A percentile compares a stretch with the other conserved stretches of the same genome.
Conservation (phyloP, 1,140 invertebrate genomes). For the Caenorhabditis latens region DNA sequence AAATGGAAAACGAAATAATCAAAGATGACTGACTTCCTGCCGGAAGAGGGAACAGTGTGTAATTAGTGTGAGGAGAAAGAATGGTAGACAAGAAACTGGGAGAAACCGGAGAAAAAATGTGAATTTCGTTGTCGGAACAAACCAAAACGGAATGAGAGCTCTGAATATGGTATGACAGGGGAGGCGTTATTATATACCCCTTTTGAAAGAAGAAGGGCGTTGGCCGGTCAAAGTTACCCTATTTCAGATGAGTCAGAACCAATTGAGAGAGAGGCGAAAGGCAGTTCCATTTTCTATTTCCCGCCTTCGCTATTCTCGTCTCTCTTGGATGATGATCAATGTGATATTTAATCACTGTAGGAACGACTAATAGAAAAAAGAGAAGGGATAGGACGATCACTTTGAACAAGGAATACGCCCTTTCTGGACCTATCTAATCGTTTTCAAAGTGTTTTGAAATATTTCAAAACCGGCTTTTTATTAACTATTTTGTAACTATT, state of each 20-base stretch:
- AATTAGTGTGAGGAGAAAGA: not conserved
- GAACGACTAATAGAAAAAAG: slow-evolving; percentile 32
- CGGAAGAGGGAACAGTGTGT: slow-evolving; percentile 16
- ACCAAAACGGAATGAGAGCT: not conserved
- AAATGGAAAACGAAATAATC: slow-evolving; percentile 14
- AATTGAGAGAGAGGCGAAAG: slow-evolving; percentile 42
- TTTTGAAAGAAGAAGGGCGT: slow-evolving; percentile 47
- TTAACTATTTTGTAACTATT: slow-evolving; percentile 22
- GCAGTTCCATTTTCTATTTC: slow-evolving; percentile 43
- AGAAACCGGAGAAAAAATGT: not conserved
- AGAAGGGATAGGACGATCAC: not conserved
- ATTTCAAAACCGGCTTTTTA: slow-evolving; percentile 53
- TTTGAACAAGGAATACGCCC: slow-evolving; percentile 10
- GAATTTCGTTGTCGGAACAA: not conserved
- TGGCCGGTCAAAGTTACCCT: slow-evolving; percentile 53
- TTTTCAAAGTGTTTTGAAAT: slow-evolving; percentile 33
- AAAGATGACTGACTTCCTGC: slow-evolving; percentile 4
- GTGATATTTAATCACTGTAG: slow-evolving; percentile 49
- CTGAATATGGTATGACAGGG: slow-evolving; percentile 12
- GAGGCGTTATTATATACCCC: slow-evolving; percentile 14
- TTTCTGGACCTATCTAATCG: slow-evolving; percentile 18
- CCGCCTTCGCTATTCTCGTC: slow-evolving; percentile 12
- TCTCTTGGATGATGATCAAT: slow-evolving; percentile 42
- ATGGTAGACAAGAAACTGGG: not conserved
- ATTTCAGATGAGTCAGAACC: slow-evolving; percentile 56